Evolutionary conservation across 2,113 vertebrate genomes (phyloP), one percentile per base, ranked within the genome.

Genomic region (Maccullochella peelii): DNA sequence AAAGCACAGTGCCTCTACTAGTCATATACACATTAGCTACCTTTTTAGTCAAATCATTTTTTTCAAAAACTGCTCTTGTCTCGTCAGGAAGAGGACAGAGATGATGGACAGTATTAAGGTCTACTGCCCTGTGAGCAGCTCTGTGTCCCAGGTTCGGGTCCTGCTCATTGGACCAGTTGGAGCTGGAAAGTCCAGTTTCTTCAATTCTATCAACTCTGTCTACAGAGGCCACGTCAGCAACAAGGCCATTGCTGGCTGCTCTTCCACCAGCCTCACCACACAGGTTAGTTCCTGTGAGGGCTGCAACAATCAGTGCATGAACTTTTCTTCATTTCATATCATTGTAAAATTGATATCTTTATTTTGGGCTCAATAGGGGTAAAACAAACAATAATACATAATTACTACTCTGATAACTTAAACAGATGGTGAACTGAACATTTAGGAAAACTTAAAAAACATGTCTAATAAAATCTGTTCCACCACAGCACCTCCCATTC

Each of bases 141-240:
- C 85, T 1, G 88, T 93, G 79, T 9, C 86, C 20, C 83, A 67
- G 73, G 8, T 0, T 59, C 88, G 83, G 3, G 67, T 90, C 49
- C 74, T 90, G 69, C 80, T 92, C 4, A 30, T 90, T 0, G 91
- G 91, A 67, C 72, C 68, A 14, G 75, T 92, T 8, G 91, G 91
- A 80, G 88, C 86, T 33, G 91, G 91, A 84, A 92, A 92, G 69
- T 93, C 91, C 85, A 93, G 90, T 62, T 91, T 93, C 83, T 93
- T 90, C 54, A 93, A 93, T 70, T 90, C 91, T 0, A 63, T 93
- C 66, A 93, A 85, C 85, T 93, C 91, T 54, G 79, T 89, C 1
- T 93, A 89, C 83, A 90, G 77, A 89, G 91, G 90, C 33, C 67
- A 89, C 11, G 81, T 91, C 81, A 93, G 83, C 76, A 82, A 54